Base-by-base conservation (phyloP, 2,888 invertebrate species). In the Xestia rhomboidea region DNA sequence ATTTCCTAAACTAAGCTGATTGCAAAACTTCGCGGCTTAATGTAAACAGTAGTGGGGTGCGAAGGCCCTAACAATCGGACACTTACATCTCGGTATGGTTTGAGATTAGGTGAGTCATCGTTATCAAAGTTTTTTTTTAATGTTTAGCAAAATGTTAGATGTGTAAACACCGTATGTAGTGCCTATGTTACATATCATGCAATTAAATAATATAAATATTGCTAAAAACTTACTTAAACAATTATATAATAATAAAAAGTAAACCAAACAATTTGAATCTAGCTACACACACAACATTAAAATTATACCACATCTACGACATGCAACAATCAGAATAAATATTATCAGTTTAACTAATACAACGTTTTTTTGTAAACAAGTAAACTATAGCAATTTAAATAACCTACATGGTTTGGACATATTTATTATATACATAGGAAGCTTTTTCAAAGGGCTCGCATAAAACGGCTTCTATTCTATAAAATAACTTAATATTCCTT, bases 401-500 rank as follows among this genome's bases (percentile, higher is more conserved):
- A 38, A 41, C 63, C 38, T 44, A 49, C 21, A 60, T 46, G 18
- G 30, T 64, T 73, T 54, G 38, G 6, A 15, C n/a, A 30, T 8
- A 30, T 13, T n/a, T n/a, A n/a, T n/a, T n/a, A n/a, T n/a, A 51
- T 10, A 41, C 11, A 10, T 10, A 11, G 41, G 41, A 41, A 41
- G 8, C 24, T 34, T 34, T 67, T 68, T 69, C 11, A 79, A 79
- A 68, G 69, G 34, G n/a, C 38, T 66, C 34, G 18, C 27, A 54
- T 57, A 44, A 76, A 54, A 69, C 13, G 51, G 30, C 38, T 13
- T 60, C n/a, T 73, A 49, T 72, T 74, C 60, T 70, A 71, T 63
- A 67, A 64, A 57, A 72, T 68, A 73, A 67, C 51, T 72, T 66
- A 38, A 82, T 79, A 76, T 79, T 67, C 67, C 62, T 74, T 49